These are phyloP conservation scores for Brienomyrus longianalis DNA, from an alignment of 2,113 vertebrate genomes.

Conservation along the genomic window DNA sequence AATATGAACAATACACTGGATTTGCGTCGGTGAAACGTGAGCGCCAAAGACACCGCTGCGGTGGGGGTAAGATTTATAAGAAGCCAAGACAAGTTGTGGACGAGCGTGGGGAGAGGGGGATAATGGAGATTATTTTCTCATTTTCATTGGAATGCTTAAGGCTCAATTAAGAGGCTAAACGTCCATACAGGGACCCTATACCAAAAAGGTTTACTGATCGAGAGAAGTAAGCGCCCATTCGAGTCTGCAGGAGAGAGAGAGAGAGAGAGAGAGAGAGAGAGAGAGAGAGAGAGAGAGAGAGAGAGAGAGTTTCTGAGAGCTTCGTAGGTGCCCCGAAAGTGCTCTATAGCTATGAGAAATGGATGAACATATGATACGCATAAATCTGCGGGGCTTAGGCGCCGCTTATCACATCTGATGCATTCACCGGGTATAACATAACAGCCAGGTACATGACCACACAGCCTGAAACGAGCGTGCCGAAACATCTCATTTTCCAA, in stretches of 20 bases:
- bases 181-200: not conserved
- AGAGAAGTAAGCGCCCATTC: not conserved
- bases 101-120: not conserved
- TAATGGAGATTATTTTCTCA: not conserved
- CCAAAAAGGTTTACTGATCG: not conserved
- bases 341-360: not conserved
- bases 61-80: not conserved
- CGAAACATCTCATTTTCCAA: not conserved
- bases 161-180: not conserved
- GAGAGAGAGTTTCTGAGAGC: not conserved
- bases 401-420: constrained; percentile 7
- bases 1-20: not conserved
- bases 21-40: constrained; percentile 4
- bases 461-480: not conserved
- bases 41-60: not conserved
- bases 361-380: not conserved
- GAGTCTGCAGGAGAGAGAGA: not conserved
- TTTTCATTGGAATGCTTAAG: not conserved
- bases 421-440: not conserved
- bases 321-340: not conserved
- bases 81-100: not conserved
- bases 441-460: not conserved
- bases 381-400: not conserved
- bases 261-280: too few relatives aligned
- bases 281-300: not conserved